These are phyloP conservation scores for Torymus aiolomorphi DNA, from an alignment of 2,888 invertebrate genomes.

Conservation along the genomic window DNA sequence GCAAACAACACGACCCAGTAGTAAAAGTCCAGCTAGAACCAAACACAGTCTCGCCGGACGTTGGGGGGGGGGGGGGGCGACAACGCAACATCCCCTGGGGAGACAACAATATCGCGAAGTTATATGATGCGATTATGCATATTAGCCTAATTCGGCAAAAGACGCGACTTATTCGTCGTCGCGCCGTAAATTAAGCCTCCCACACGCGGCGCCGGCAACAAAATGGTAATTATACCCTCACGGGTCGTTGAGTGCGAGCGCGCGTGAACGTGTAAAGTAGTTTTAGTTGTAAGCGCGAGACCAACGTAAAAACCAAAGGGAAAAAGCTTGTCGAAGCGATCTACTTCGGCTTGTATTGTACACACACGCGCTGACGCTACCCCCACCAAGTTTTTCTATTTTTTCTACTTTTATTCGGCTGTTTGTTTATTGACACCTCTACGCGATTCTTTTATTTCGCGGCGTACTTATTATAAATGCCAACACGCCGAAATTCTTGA, in stretches of 20 bases:
- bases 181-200: neutral
- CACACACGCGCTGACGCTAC: too few relatives aligned
- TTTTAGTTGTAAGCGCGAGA: slow-evolving; percentile 59
- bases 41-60: neutral
- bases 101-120: slow-evolving; percentile 5
- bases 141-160: slow-evolving; percentile 19
- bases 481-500: too few relatives aligned
- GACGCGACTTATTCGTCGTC: neutral
- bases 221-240: slow-evolving; percentile 32
- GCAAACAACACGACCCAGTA: neutral
- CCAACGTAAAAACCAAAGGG: slow-evolving; percentile 51
- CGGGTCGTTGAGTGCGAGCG: neutral
- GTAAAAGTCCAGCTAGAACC: neutral
- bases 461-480: too few relatives aligned
- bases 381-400: too few relatives aligned
- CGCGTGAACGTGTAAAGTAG: slow-evolving; percentile 53
- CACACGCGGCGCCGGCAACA: neutral
- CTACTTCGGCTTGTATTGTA: neutral
- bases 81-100: neutral
- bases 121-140: neutral
- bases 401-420: too few relatives aligned
- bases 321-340: slow-evolving; percentile 58
- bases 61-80: too few relatives aligned
- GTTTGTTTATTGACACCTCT: too few relatives aligned
- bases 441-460: too few relatives aligned